phyloP scores from a whole-genome alignment of 2,888 invertebrate genomes.

The Chloroclystis v-ata region DNA sequence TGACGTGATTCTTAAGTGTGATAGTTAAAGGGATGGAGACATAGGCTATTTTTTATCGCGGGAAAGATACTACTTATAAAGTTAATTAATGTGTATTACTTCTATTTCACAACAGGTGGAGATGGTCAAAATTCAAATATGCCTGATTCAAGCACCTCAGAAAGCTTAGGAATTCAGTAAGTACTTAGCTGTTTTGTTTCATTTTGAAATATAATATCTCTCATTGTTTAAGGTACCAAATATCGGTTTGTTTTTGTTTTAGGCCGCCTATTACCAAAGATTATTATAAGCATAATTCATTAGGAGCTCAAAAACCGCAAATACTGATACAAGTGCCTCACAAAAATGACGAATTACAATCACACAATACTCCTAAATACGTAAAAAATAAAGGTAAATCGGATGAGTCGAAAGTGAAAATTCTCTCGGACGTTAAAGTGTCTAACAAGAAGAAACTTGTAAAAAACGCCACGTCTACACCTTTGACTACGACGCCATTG shows the following conservation, averaged over 20 bases:
- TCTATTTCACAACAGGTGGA: conserved; percentile 34
- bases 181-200: conserved; percentile 27
- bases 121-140: conserved; percentile 39
- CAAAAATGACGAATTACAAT: conserved; percentile 28
- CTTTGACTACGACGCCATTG: conserved; percentile 34
- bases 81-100: not conserved
- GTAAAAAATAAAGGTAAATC: conserved; percentile 35
- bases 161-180: conserved; percentile 47
- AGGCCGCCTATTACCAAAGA: conserved; percentile 39
- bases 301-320: conserved; percentile 26
- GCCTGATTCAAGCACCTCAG: conserved; percentile 61
- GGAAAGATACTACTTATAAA: too few species aligned
- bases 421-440: conserved; percentile 67
- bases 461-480: conserved; percentile 50
- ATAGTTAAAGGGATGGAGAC: too few species aligned
- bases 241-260: too few species aligned
- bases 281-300: conserved; percentile 25
- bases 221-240: too few species aligned
- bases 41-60: too few species aligned
- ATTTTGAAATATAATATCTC: not conserved
- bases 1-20: too few species aligned
- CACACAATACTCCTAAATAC: conserved; percentile 20
- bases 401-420: conserved; percentile 55
- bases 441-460: conserved; percentile 35
- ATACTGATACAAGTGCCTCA: conserved; percentile 24